Percentiles rank a stretch among this genome's conserved stretches.
Conservation (phyloP, 1,140 invertebrate species). For the Frieseomelitta varia region DNA sequence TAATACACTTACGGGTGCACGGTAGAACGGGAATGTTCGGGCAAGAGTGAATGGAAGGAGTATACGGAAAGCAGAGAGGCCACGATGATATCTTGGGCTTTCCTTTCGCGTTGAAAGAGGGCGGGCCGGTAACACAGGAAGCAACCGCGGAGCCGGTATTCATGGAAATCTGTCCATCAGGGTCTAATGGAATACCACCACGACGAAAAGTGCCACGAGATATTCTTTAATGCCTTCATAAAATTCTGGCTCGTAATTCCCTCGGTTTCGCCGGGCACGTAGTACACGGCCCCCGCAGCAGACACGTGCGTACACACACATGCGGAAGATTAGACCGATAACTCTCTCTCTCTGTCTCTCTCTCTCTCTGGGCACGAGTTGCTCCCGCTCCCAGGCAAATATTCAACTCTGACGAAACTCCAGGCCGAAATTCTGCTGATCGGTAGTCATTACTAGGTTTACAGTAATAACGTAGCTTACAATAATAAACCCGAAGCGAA, state of each 20-base stretch:
- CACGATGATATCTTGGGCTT: constrained; percentile 21
- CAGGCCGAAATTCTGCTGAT: constrained; percentile 66
- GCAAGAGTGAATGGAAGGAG: background rate
- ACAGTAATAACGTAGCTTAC: constrained; percentile 58
- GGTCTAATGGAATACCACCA: constrained; percentile 61
- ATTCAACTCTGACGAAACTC: constrained; percentile 71
- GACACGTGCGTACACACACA: constrained; percentile 37
- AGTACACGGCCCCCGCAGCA: background rate
- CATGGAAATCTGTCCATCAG: constrained; percentile 61
- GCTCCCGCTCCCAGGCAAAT: constrained; percentile 63
- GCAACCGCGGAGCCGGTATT: constrained; percentile 35
- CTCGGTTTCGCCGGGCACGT: constrained; percentile 20
- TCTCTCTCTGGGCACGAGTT: constrained; percentile 24
- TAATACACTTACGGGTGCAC: background rate
- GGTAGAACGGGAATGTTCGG: background rate
- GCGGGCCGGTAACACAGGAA: constrained; percentile 11
- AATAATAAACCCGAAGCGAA: constrained; percentile 57
- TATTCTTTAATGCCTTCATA: constrained; percentile 67
- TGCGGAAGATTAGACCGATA: constrained; percentile 53
- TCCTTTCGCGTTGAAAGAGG: constrained; percentile 28
- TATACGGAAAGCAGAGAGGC: background rate
- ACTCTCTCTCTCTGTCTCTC: constrained; percentile 28
- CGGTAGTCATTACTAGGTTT: constrained; percentile 66
- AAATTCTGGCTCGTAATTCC: constrained; percentile 62
- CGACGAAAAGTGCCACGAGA: constrained; percentile 54